phyloP scores from a whole-genome alignment of 2,797 vertebrate genomes.

The Lates japonicus region DNA sequence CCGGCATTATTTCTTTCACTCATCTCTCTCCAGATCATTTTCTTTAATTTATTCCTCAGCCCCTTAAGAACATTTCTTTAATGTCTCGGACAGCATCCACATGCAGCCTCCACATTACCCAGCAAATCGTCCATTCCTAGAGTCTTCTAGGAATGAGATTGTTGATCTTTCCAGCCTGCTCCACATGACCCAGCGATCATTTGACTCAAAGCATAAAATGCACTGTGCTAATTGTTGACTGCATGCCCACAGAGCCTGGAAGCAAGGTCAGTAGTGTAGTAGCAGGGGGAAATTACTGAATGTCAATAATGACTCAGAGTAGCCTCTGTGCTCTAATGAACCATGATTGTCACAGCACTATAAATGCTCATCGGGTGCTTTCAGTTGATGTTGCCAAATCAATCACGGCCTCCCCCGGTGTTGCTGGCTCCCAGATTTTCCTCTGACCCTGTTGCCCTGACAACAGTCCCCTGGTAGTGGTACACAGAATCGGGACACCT shows the following conservation, averaged over 20 bases:
- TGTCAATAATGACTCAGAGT: slow-evolving; percentile 64
- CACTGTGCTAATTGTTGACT: slow-evolving; percentile 46
- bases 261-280: slow-evolving; percentile 45
- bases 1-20: slow-evolving; percentile 44
- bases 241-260: slow-evolving; percentile 50
- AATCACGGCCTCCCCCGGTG: slow-evolving; percentile 50
- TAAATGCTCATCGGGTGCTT: slow-evolving; percentile 60
- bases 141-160: slow-evolving; percentile 33
- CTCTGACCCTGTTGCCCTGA: slow-evolving; percentile 81
- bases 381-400: slow-evolving; percentile 69
- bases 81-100: slow-evolving; percentile 8
- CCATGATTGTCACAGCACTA: slow-evolving; percentile 52
- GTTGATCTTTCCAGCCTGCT: slow-evolving; percentile 43
- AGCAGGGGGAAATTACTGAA: slow-evolving; percentile 44
- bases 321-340: slow-evolving; percentile 64
- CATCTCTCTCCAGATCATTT: slow-evolving; percentile 35
- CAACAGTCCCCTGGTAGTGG: slow-evolving; percentile 73
- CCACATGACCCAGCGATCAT: slow-evolving; percentile 42
- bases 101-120: neutral
- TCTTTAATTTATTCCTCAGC: slow-evolving; percentile 43
- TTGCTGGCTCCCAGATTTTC: slow-evolving; percentile 63
- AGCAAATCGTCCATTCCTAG: slow-evolving; percentile 1
- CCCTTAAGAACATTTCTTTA: slow-evolving; percentile 3
- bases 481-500: slow-evolving; percentile 77
- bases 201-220: slow-evolving; percentile 54